These are phyloP conservation scores for Aulostomus chinensis DNA, from an alignment of 2,797 vertebrate species.

Conservation along the genomic window DNA sequence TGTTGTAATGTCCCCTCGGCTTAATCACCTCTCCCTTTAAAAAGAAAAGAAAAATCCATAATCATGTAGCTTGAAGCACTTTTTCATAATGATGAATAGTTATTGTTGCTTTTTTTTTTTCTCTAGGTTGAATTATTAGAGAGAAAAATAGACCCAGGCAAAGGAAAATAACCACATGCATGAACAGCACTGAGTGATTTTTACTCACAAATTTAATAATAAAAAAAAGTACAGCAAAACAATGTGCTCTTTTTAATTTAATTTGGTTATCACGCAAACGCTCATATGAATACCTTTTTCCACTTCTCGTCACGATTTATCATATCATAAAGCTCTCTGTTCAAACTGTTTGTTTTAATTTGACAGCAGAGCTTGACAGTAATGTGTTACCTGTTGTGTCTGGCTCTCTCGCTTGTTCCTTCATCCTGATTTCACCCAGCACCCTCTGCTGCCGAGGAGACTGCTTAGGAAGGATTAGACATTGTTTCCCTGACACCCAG, in stretches of 20 bases:
- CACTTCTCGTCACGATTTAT: conserved; percentile 35
- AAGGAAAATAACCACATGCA: conserved; percentile 17
- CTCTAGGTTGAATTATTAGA: conserved; percentile 32
- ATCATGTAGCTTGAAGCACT: conserved; percentile 27
- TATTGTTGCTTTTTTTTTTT: conserved; percentile 11
- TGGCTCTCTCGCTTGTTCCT: conserved; percentile 59
- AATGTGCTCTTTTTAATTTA: conserved; percentile 21
- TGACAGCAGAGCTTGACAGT: conserved; percentile 58
- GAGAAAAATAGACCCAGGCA: conserved; percentile 15
- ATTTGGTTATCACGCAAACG: conserved; percentile 45
- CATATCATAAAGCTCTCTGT: conserved; percentile 44
- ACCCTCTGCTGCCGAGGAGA: conserved; percentile 75
- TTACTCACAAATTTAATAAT: conserved; percentile 9
- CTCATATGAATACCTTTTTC: conserved; percentile 27
- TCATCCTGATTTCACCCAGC: conserved; percentile 75
- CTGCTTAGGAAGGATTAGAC: conserved; percentile 82
- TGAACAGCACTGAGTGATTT: conserved; percentile 22
- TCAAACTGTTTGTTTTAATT: conserved; percentile 64
- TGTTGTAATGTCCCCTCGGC: conserved; percentile 7
- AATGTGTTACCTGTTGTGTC: conserved; percentile 76
- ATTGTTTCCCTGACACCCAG: conserved; percentile 83
- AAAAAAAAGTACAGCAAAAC: neutral
- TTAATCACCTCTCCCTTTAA: conserved; percentile 22
- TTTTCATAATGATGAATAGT: conserved; percentile 38
- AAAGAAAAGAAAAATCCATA: conserved; percentile 38